phyloP scores from a whole-genome alignment of 1,140 invertebrate species.

The Scaptomyza pallida region DNA sequence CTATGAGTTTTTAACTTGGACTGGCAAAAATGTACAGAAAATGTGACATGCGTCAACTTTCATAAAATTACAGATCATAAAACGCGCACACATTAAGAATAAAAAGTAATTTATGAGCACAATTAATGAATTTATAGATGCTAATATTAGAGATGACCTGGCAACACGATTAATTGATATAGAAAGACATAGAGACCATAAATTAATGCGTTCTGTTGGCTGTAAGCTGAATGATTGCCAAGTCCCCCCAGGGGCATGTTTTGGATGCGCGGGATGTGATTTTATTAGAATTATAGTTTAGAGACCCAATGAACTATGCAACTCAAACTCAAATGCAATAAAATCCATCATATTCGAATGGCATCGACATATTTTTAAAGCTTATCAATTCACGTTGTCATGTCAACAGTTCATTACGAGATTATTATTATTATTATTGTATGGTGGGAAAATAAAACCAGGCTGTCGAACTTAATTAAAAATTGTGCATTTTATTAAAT shows the following conservation, averaged over 20 bases:
- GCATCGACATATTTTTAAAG: conserved; percentile 13
- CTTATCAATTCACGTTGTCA: conserved; percentile 19
- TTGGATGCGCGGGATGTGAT: conserved; percentile 2
- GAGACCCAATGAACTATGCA: conserved; percentile 47
- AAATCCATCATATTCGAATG: conserved; percentile 44
- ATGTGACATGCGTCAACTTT: conserved; percentile 14
- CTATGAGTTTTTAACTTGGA: too few relatives aligned
- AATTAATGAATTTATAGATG: conserved; percentile 53
- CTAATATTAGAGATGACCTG: conserved; percentile 63
- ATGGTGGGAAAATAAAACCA: not conserved
- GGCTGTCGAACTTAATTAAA: not conserved
- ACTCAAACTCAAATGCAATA: too few relatives aligned
- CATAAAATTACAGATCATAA: conserved; percentile 30
- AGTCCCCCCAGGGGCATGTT: conserved; percentile 14
- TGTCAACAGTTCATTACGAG: conserved; percentile 17
- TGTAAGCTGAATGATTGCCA: conserved; percentile 39
- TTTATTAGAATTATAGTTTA: conserved; percentile 29
- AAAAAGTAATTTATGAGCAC: conserved; percentile 55
- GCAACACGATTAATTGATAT: conserved; percentile 35
- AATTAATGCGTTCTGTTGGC: conserved; percentile 28
- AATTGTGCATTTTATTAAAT: not conserved
- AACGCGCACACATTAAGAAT: conserved; percentile 26
- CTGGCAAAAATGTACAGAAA: not conserved
- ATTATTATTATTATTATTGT: conserved; percentile 8
- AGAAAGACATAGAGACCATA: conserved; percentile 16